phyloP scores from a whole-genome alignment of 2,888 invertebrate species.

The Parasteatoda lunata region DNA sequence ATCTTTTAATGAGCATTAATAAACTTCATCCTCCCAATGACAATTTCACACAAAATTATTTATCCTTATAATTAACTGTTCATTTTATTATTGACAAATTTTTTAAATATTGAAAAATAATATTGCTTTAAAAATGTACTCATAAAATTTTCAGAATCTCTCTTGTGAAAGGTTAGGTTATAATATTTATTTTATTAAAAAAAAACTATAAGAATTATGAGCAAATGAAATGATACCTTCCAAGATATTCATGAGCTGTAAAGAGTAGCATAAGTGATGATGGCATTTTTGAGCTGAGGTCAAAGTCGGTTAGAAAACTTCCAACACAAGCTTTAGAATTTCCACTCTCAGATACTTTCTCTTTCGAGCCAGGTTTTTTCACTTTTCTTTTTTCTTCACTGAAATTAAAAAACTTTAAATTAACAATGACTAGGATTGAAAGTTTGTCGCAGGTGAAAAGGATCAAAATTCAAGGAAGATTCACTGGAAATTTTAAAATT shows the following conservation, averaged over 20 bases:
- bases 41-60: no score
- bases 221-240: conserved; percentile 75
- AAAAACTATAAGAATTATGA: no score
- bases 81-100: no score
- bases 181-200: no score
- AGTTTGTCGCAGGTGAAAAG: neutral
- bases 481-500: neutral
- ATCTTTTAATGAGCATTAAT: no score
- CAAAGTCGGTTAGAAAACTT: conserved; percentile 45
- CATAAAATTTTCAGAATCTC: no score
- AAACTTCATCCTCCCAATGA: no score
- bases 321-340: conserved; percentile 9
- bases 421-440: neutral
- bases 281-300: conserved; percentile 71
- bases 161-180: no score
- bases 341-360: neutral
- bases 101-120: no score
- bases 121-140: no score
- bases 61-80: no score
- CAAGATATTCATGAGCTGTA: conserved; percentile 88
- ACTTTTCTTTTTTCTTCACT: conserved; percentile 57
- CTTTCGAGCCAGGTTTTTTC: conserved; percentile 19
- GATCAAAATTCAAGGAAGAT: neutral
- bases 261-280: conserved; percentile 84
- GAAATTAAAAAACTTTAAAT: neutral